Evolutionary conservation across 2,113 vertebrate genomes (phyloP).

Genomic region (Bothrops jararaca): DNA sequence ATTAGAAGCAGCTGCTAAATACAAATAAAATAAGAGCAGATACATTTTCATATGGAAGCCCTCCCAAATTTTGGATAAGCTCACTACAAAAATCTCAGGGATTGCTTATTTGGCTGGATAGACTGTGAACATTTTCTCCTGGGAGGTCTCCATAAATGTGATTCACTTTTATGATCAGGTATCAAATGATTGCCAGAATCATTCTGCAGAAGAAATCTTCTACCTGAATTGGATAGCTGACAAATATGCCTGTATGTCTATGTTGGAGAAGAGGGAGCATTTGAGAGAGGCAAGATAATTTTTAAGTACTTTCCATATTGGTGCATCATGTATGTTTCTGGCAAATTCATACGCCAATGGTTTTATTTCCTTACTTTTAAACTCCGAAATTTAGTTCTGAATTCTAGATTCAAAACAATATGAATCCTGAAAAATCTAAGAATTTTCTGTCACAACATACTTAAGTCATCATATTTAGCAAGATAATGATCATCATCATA

Average conservation of each 20-base stretch:
- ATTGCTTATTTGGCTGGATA: background rate
- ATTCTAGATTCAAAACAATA: background rate
- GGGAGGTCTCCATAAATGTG: background rate
- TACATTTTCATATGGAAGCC: background rate
- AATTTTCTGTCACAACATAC: background rate
- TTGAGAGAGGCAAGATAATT: background rate
- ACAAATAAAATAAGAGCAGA: background rate
- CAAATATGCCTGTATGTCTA: background rate
- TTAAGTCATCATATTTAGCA: background rate
- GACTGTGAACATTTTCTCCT: slow-evolving; percentile 4
- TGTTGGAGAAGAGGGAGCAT: background rate
- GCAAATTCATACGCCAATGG: background rate
- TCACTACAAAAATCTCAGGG: background rate
- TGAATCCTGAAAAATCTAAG: background rate
- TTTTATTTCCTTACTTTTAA: background rate
- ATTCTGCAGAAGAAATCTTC: background rate
- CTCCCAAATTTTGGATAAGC: background rate
- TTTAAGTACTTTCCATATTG: background rate
- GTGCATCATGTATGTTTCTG: background rate
- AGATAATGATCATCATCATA: background rate
- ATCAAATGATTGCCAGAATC: slow-evolving; percentile 7
- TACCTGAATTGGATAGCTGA: background rate
- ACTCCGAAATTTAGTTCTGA: background rate
- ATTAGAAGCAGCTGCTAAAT: background rate
- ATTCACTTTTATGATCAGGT: slow-evolving; percentile 5